Conservation (phyloP, 2,113 vertebrate species). For the Gymnobelideus leadbeateri region DNA sequence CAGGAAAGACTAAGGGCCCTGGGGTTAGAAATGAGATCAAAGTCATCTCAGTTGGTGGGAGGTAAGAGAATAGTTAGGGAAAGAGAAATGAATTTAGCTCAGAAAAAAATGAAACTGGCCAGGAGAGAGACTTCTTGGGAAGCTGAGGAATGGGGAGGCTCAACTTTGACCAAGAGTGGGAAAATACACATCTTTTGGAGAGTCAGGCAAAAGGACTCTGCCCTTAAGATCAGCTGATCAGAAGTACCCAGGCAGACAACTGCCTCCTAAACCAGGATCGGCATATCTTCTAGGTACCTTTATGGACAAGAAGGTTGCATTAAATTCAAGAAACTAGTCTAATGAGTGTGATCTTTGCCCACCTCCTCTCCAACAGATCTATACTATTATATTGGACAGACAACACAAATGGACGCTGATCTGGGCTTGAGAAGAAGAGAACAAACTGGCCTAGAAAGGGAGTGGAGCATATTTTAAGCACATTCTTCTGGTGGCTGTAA, state of each 20-base stretch:
- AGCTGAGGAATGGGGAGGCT: background rate
- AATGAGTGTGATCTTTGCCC: background rate
- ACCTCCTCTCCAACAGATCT: background rate
- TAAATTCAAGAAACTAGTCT: background rate
- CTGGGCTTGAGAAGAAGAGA: background rate
- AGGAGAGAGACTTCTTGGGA: background rate
- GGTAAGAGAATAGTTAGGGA: background rate
- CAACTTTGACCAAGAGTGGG: background rate
- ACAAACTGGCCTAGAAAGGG: background rate
- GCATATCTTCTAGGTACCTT: background rate
- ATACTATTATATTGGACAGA: background rate
- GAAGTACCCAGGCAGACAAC: background rate
- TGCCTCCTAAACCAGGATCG: background rate
- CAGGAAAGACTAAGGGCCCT: background rate
- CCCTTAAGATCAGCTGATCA: background rate
- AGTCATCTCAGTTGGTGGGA: background rate
- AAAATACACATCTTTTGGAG: background rate
- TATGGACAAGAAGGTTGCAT: background rate
- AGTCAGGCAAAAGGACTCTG: background rate
- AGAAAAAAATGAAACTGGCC: background rate
- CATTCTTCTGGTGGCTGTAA: background rate
- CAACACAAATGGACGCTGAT: background rate
- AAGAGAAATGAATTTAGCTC: background rate
- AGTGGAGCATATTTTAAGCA: background rate
- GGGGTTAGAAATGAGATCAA: background rate